Evolutionary conservation across 2,797 vertebrate genomes (phyloP), one percentile per base, ranked within the genome.

Genomic region (Synanceia verrucosa): DNA sequence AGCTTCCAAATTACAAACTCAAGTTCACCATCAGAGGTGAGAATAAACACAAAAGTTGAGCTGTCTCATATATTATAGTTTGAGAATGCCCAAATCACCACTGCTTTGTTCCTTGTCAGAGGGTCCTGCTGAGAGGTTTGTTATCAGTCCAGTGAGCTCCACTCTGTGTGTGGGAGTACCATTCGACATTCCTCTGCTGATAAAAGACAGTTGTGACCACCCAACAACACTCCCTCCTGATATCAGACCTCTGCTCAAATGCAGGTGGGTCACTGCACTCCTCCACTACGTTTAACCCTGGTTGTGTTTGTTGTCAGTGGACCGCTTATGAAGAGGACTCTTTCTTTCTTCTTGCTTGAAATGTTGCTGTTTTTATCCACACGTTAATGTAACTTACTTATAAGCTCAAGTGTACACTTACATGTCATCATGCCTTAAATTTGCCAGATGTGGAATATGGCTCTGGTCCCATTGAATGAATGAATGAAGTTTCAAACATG

Each of bases 11-110:
- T 66, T 93, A 92, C 91, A 75, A 61, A 28, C 93, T 96, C 58
- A 81, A 89, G 19, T 98, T 98, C 90, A 94, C 91, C 74, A 93
- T 99, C 81, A 91, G 88, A 92, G 97, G 97, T 98, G 89, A 93
- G 47, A 28, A 26, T 9, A 48, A 9, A 10, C 29, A 23, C 0
- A 11, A 10, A 0, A 10, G 9, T 3, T 36, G 21, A 9, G 7
- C 8, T 5, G 3, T 28, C 36, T 4, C 16, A 12, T 31, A 43
- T 26, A 0, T 24, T 1, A 12, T 33, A n/a, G 7, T 29, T 46
- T 21, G 14, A 31, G 4, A n/a, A 57, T 12, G 2, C 4, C 24
- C 1, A 11, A 8, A 36, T 56, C 55, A n/a, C 2, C 41, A 9
- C 4, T 28, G 0, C 31, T 56, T 44, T 55, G 48, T 5, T 51